A percentile compares a stretch with the other conserved stretches of the same genome.
Conservation (phyloP, 2,888 invertebrate genomes). For the Trissolcus japonicus region DNA sequence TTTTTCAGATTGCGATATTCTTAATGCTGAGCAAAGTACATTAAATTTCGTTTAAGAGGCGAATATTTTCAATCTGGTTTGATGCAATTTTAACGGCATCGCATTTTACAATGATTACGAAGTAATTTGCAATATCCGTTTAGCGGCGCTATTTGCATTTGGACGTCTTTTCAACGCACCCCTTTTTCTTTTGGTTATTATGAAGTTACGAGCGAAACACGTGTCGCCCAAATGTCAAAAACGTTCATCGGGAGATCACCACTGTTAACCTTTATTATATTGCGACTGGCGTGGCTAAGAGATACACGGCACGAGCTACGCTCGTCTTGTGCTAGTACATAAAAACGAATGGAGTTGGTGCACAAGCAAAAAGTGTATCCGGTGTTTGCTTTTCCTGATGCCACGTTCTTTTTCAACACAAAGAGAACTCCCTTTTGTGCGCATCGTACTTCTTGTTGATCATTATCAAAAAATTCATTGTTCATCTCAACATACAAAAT, state of each 20-base stretch:
- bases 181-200: conserved; percentile 27
- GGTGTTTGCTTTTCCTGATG: conserved; percentile 53
- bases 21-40: neutral
- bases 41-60: conserved; percentile 7
- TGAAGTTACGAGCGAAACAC: conserved; percentile 61
- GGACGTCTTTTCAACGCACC: conserved; percentile 17
- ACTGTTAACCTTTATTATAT: conserved; percentile 49
- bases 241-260: conserved; percentile 41
- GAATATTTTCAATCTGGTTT: conserved; percentile 24
- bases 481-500: neutral
- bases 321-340: conserved; percentile 32
- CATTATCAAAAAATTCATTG: neutral
- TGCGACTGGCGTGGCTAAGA: conserved; percentile 49
- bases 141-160: conserved; percentile 4
- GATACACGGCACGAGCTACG: conserved; percentile 57
- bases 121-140: conserved; percentile 1
- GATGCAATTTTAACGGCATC: conserved; percentile 12
- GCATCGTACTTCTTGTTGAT: neutral
- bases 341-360: conserved; percentile 36
- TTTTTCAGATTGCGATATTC: too few species aligned
- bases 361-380: conserved; percentile 50
- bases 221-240: conserved; percentile 67
- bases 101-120: conserved; percentile 8
- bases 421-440: conserved; percentile 21
- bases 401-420: conserved; percentile 28